Percentiles rank a stretch among this genome's conserved stretches.
Conservation (phyloP, 2,888 invertebrate genomes). For the Ophion costatus region DNA sequence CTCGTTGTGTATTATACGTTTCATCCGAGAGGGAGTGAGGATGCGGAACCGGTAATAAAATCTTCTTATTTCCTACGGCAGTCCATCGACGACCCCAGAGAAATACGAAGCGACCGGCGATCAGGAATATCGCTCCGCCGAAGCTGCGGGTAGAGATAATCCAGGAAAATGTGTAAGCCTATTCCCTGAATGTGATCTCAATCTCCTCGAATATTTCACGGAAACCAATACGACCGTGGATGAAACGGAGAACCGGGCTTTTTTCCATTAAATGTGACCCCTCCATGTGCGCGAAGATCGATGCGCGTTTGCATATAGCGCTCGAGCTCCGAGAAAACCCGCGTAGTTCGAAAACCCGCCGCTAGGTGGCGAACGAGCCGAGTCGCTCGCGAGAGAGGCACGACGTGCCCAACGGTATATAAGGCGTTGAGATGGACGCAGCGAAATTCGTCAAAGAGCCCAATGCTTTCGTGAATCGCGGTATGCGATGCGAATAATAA, state of each 20-base stretch:
- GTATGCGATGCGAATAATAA: too few species aligned
- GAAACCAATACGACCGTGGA: slow-evolving; percentile 63
- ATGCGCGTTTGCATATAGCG: neutral
- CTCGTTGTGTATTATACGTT: slow-evolving; percentile 2
- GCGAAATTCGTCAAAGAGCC: neutral
- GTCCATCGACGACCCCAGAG: slow-evolving; percentile 78
- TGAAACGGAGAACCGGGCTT: neutral
- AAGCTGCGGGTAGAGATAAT: slow-evolving; percentile 74
- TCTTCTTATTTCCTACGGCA: slow-evolving; percentile 67
- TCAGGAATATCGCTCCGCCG: slow-evolving; percentile 79
- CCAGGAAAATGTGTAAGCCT: slow-evolving; percentile 71
- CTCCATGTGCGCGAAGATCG: neutral
- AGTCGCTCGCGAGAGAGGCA: neutral
- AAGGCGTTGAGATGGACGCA: neutral
- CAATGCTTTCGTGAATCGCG: too few species aligned
- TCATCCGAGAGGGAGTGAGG: neutral
- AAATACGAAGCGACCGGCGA: slow-evolving; percentile 67
- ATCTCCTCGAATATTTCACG: slow-evolving; percentile 78
- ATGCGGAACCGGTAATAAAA: slow-evolving; percentile 28
- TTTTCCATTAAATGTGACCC: neutral
- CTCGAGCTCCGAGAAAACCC: neutral
- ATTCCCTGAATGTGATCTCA: slow-evolving; percentile 76
- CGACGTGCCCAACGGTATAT: neutral
- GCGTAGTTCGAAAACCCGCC: slow-evolving; percentile 10
- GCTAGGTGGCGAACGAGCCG: slow-evolving; percentile 8